Evolutionary conservation across 2,113 vertebrate genomes (phyloP), one percentile per base, ranked within the genome.

Genomic region (Pica pica): DNA sequence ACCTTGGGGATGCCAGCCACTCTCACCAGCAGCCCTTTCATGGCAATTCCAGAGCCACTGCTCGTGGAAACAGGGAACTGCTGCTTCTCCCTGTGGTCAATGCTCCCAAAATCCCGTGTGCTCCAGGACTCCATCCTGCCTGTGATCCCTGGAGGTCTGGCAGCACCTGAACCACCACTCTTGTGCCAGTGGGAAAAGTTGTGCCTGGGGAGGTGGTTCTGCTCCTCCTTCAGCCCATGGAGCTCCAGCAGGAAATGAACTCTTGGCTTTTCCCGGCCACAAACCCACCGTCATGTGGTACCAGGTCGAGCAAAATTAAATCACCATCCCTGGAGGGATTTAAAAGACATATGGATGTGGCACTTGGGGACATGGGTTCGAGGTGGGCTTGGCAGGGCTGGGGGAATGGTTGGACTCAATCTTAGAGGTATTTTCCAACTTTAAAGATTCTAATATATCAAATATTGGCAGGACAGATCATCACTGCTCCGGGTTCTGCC

Each of bases 91-190:
- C 16, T 4, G 1, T 3, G 47, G 11, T 1, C 37, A 11, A 0
- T 2, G 24, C 18, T 80, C n/a, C 76, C 49, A 6, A 76, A 33
- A 30, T 13, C 60, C 69, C 0, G 0, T 10, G 21, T 49, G 53
- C 19, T 57, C 61, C 9, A 0, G 8, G 17, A 20, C 0, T 61
- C 73, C 39, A 11, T 26, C 67, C 61, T 17, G 9, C 44, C 70
- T 22, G 17, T 1, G 2, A 1, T 7, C 13, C 49, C n/a, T 3
- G 39, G 15, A 59, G 20, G 16, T 50, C 4, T 50, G 74, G 65
- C 49, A 33, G 18, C 0, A 0, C 61, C 2, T 2, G 39, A 39
- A 6, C 16, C 49, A 6, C 11, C 4, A 0, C 6, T 0, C 28
- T 21, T 0, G 6, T 16, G 35, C 27, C 56, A 11, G 31, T 7